Conservation (phyloP, 2,888 invertebrate species). For the Ormyrus pomaceus region DNA sequence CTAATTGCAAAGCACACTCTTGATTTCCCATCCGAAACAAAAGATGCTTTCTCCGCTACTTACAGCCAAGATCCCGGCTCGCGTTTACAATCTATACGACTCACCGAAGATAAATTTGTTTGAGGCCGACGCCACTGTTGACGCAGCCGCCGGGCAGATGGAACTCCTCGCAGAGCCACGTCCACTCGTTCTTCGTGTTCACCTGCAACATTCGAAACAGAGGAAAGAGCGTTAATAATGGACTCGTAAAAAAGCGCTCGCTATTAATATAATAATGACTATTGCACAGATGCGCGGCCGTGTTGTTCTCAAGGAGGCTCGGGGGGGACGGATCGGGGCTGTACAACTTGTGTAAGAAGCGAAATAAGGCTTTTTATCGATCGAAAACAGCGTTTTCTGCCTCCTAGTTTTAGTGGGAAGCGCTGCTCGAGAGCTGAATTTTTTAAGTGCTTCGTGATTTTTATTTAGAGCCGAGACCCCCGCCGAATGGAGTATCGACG, state of each 20-base stretch:
- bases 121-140: constrained; percentile 91
- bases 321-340: not conserved
- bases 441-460: too few species aligned
- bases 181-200: constrained; percentile 93
- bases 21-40: too few species aligned
- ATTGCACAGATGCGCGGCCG: not conserved
- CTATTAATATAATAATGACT: not conserved
- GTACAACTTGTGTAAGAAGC: too few species aligned
- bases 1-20: too few species aligned
- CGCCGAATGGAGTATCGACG: too few species aligned
- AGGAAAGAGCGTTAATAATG: not conserved
- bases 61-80: too few species aligned
- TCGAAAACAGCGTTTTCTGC: too few species aligned
- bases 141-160: constrained; percentile 89
- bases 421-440: too few species aligned
- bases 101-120: constrained; percentile 89
- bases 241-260: not conserved
- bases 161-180: constrained; percentile 85
- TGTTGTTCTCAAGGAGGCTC: constrained; percentile 1
- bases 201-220: constrained; percentile 79
- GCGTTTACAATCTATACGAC: constrained; percentile 60
- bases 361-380: too few species aligned
- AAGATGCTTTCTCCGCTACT: too few species aligned
- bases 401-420: too few species aligned
- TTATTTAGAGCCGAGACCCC: too few species aligned